Conservation (phyloP, 2,797 vertebrate genomes). For the Sebastes reedi region DNA sequence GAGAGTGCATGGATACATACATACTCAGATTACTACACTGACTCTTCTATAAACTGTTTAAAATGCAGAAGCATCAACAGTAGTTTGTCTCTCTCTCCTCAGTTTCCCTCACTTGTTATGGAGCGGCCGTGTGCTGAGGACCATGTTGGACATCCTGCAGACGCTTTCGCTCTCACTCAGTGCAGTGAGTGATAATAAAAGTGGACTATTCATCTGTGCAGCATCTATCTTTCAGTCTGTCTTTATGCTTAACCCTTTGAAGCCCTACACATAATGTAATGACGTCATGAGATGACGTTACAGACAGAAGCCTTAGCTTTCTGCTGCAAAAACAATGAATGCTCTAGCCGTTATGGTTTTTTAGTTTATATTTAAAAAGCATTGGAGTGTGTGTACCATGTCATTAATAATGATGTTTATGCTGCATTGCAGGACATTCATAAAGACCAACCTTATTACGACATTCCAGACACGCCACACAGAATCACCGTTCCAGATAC, state of each 20-base stretch:
- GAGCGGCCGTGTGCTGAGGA: slow-evolving; percentile 95
- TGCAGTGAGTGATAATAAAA: slow-evolving; percentile 81
- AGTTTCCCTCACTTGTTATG: slow-evolving; percentile 95
- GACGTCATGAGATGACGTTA: too few species aligned
- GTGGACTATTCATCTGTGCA: too few species aligned
- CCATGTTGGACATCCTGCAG: slow-evolving; percentile 97
- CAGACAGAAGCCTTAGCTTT: too few species aligned
- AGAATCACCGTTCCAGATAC: slow-evolving; percentile 96
- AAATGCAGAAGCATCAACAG: background rate
- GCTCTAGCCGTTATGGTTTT: too few species aligned
- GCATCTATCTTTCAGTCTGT: background rate
- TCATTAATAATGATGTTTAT: too few species aligned
- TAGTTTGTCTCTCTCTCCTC: slow-evolving; percentile 8
- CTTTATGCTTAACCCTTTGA: background rate
- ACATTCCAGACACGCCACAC: slow-evolving; percentile 94
- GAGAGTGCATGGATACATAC: slow-evolving; percentile 43
- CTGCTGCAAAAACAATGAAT: too few species aligned
- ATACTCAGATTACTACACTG: background rate
- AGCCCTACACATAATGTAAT: background rate
- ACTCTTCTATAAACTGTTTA: background rate
- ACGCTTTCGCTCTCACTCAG: slow-evolving; percentile 93
- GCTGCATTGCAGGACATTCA: slow-evolving; percentile 89
- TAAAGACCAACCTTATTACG: slow-evolving; percentile 96
- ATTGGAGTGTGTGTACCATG: too few species aligned
- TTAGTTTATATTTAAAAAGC: too few species aligned